These are phyloP conservation scores for Carabus problematicus DNA, from an alignment of 2,888 invertebrate genomes.

Conservation along the genomic window DNA sequence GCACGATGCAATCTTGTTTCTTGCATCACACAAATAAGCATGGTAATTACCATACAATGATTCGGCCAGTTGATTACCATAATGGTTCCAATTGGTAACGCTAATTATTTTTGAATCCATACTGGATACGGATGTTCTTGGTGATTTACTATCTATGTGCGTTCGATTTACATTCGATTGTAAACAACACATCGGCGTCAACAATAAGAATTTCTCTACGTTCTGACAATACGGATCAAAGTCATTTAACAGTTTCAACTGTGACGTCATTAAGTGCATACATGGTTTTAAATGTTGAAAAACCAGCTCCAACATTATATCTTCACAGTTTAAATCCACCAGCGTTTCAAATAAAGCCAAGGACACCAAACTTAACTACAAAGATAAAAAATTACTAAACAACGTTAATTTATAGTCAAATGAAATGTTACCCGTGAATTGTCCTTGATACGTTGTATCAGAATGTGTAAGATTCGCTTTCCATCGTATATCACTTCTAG, in stretches of 20 bases:
- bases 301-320: slow-evolving; percentile 91
- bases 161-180: slow-evolving; percentile 37
- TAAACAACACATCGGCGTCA: slow-evolving; percentile 72
- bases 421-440: slow-evolving; percentile 69
- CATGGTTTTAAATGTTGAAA: slow-evolving; percentile 85
- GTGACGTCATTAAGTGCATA: slow-evolving; percentile 82
- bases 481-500: slow-evolving; percentile 85
- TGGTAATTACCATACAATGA: slow-evolving; percentile 82
- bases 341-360: slow-evolving; percentile 90
- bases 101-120: slow-evolving; percentile 51
- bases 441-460: slow-evolving; percentile 80
- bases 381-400: slow-evolving; percentile 45
- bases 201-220: slow-evolving; percentile 76
- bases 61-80: slow-evolving; percentile 64
- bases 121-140: slow-evolving; percentile 46
- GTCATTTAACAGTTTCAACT: slow-evolving; percentile 73
- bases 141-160: slow-evolving; percentile 30
- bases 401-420: slow-evolving; percentile 9
- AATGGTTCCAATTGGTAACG: slow-evolving; percentile 62
- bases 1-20: slow-evolving; percentile 77
- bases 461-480: slow-evolving; percentile 78
- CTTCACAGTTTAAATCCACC: slow-evolving; percentile 92
- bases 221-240: slow-evolving; percentile 77
- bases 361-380: slow-evolving; percentile 83
- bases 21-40: slow-evolving; percentile 86